These are phyloP conservation scores for Vimba vimba DNA, from an alignment of 2,113 vertebrate genomes.

Conservation along the genomic window DNA sequence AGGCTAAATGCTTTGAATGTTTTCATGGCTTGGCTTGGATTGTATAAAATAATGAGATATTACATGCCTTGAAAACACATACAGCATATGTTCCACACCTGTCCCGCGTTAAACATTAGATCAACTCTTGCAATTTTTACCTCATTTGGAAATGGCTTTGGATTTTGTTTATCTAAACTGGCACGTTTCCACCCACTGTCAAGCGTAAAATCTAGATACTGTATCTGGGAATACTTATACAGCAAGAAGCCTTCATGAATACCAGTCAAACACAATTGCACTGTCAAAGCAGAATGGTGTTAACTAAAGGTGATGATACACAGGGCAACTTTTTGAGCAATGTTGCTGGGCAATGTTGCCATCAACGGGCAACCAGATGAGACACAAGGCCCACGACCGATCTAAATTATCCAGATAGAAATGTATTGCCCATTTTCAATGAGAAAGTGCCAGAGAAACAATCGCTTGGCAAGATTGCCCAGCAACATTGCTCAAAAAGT, in stretches of 20 bases:
- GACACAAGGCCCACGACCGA: too few relatives aligned
- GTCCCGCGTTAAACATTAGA: background rate
- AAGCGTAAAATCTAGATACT: conserved; percentile 19
- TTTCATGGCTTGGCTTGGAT: background rate
- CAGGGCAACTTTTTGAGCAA: too few relatives aligned
- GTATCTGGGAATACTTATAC: background rate
- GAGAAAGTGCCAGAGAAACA: too few relatives aligned
- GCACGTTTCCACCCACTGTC: background rate
- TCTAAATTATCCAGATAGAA: too few relatives aligned
- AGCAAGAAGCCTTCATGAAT: conserved; percentile 6
- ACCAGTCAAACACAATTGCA: background rate
- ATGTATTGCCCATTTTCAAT: too few relatives aligned
- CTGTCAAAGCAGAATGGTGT: background rate
- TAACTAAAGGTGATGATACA: background rate
- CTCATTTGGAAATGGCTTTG: conserved; percentile 15
- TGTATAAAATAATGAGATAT: background rate
- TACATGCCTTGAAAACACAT: background rate
- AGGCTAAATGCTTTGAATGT: background rate
- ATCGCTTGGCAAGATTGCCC: too few relatives aligned
- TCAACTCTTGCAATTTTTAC: background rate
- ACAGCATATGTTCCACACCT: conserved; percentile 16
- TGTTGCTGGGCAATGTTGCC: too few relatives aligned
- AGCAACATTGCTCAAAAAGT: too few relatives aligned
- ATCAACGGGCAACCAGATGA: too few relatives aligned
- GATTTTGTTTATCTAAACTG: conserved; percentile 28